phyloP scores from a whole-genome alignment of 2,797 vertebrate species.

The Amblyraja radiata region DNA sequence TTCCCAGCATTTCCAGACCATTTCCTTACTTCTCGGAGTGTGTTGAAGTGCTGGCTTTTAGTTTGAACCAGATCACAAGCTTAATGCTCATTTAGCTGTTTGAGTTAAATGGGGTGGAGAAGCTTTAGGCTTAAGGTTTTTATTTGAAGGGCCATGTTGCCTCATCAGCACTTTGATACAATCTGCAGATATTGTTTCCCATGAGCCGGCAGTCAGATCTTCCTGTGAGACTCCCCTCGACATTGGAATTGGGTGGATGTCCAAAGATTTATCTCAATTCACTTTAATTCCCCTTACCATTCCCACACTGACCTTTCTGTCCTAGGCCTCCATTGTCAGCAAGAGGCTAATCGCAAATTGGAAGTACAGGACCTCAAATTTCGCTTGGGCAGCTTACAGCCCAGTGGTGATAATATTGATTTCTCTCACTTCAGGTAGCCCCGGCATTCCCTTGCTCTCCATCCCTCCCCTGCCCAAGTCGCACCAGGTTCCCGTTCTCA shows the following conservation, averaged over 20 bases:
- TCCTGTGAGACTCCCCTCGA: background rate
- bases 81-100: background rate
- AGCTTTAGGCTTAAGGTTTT: background rate
- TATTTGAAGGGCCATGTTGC: background rate
- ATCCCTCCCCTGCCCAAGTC: too few species aligned
- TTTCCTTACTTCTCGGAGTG: background rate
- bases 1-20: too few species aligned
- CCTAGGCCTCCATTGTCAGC: too few species aligned
- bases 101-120: background rate
- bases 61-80: background rate
- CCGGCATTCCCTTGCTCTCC: too few species aligned
- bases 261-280: conserved; percentile 17
- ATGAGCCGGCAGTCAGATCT: background rate
- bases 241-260: background rate
- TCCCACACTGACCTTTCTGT: too few species aligned
- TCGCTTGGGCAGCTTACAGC: too few species aligned
- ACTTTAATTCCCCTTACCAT: too few species aligned
- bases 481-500: too few species aligned
- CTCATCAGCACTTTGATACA: background rate
- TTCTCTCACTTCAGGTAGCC: too few species aligned
- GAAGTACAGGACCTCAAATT: too few species aligned
- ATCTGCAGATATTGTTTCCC: conserved; percentile 2
- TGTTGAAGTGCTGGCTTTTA: background rate
- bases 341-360: too few species aligned
- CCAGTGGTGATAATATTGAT: too few species aligned